Conservation (phyloP, 2,113 vertebrate genomes). For the Epinephelus cyanopodus region DNA sequence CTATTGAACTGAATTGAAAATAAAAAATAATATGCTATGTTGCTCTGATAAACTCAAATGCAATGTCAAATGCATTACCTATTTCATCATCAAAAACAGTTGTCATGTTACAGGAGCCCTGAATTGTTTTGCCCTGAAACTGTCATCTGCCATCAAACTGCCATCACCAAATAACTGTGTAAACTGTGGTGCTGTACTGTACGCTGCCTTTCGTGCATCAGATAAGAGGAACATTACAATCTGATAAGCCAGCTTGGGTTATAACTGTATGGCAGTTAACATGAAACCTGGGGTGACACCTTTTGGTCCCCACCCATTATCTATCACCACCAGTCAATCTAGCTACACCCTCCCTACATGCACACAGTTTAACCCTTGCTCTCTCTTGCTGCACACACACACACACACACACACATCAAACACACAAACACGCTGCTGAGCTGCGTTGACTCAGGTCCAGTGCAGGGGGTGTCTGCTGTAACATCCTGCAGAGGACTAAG, state of each 20-base stretch:
- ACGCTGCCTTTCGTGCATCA: background rate
- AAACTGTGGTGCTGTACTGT: background rate
- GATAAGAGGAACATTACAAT: background rate
- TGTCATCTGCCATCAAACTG: background rate
- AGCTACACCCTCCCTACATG: slow-evolving; percentile 53
- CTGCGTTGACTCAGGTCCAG: background rate
- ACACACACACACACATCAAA: slow-evolving; percentile 41
- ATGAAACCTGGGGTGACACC: slow-evolving; percentile 21
- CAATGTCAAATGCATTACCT: too few species aligned
- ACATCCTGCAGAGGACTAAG: background rate
- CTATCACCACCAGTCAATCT: slow-evolving; percentile 51
- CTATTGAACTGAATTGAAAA: too few species aligned
- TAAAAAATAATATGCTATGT: too few species aligned
- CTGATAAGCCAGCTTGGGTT: slow-evolving; percentile 1
- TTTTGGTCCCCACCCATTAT: slow-evolving; percentile 51
- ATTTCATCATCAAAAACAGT: too few species aligned
- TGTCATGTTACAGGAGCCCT: too few species aligned
- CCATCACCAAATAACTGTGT: background rate
- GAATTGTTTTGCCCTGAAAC: background rate
- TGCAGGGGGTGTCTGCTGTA: background rate
- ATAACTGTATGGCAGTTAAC: slow-evolving; percentile 26
- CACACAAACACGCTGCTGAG: background rate
- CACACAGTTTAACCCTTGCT: slow-evolving; percentile 29
- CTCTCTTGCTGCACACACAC: background rate
- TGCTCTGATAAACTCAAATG: too few species aligned